Base-by-base conservation (phyloP, 2,888 invertebrate genomes). In the Rhagonycha fulva region DNA sequence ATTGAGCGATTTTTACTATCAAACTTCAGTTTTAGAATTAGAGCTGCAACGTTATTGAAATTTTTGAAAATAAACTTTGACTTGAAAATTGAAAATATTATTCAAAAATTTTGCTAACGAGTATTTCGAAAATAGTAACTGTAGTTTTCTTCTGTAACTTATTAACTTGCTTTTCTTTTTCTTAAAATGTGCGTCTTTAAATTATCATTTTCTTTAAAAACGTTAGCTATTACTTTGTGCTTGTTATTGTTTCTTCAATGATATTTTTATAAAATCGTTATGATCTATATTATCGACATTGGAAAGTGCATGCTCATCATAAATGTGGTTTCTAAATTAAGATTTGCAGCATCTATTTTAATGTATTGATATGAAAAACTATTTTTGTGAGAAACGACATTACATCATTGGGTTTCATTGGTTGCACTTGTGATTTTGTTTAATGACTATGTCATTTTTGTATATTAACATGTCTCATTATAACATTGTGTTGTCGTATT, bases 381-480 rank as follows among this genome's bases (percentile, higher is more conserved):
- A 47, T 47, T 47, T 47, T 47, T 47, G 47, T 47, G 47, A 47
- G 9, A 47, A 47, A 47, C n/a, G n/a, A n/a, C n/a, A 47, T 47
- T 12, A 47, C n/a, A 47, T 47, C 47, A 47, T 47, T 70, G 66
- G 12, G 62, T 72, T 67, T 72, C 68, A 67, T 28, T 30, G 68
- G 28, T 63, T 75, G 75, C 75, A 75, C 70, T 75, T 30, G 66
- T 75, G 67, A 28, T 76, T 72, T 76, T 24, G 63, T 60, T 72
- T 67, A 66, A 72, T 66, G n/a, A 14, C n/a, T 24, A 24, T 66
- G 63, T 24, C 26, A 26, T 66, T 26, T 66, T 23, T 66, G 24
- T 26, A 24, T n/a, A 66, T 66, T 63, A 24, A 66, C 63, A 66
- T 24, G 9, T 66, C 63, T 26, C 63, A 66, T 26, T 47, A 47